Conservation (phyloP, 2,113 vertebrate species). For the Peromyscus polionotus region DNA sequence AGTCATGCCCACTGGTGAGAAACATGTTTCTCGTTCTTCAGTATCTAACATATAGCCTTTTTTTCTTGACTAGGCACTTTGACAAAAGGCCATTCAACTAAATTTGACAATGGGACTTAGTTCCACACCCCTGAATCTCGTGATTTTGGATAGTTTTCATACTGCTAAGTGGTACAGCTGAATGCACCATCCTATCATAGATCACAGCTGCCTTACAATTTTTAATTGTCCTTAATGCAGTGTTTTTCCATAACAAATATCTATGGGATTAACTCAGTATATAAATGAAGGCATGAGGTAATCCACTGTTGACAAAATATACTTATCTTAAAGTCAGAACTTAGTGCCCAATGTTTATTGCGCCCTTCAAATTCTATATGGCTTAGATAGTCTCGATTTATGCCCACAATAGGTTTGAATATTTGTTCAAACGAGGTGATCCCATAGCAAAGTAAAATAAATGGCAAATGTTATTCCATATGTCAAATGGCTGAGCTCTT, state of each 20-base stretch:
- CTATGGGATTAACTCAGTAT: neutral
- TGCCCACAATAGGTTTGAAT: neutral
- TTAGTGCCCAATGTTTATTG: neutral
- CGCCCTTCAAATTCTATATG: neutral
- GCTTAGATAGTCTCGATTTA: neutral
- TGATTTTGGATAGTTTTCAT: neutral
- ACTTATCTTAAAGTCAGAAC: neutral
- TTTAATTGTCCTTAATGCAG: neutral
- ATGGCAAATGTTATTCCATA: neutral
- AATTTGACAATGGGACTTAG: neutral
- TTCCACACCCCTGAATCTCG: neutral
- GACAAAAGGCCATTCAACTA: neutral
- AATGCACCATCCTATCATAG: neutral
- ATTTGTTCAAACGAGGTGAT: neutral
- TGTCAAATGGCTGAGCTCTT: neutral
- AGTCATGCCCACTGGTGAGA: neutral
- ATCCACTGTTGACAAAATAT: neutral
- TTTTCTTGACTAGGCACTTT: neutral
- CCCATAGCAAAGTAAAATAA: neutral
- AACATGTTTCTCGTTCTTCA: neutral
- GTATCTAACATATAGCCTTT: neutral
- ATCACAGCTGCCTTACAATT: accelerated
- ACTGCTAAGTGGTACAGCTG: neutral
- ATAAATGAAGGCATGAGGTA: neutral
- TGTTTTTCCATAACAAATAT: neutral